Evolutionary conservation across 2,797 vertebrate species (phyloP), one percentile per base, ranked within the genome.

Genomic region (Coracias cyanogaster): DNA sequence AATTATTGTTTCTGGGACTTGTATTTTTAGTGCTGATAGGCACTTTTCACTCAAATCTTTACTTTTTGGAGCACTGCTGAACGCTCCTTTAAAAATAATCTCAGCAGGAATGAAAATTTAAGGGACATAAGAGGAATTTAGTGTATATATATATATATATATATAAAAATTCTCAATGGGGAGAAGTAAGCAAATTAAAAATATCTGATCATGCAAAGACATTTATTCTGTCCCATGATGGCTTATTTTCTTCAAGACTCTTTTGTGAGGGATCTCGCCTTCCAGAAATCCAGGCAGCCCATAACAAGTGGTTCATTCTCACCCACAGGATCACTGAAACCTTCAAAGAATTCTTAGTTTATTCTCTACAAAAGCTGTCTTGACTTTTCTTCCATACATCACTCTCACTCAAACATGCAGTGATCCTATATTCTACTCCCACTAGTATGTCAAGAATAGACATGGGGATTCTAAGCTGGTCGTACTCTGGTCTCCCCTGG

Each of bases 111-210:
- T 83, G 12, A 92, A 84, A 84, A 71, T 14, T 22, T 29, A 74
- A 91, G 15, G 13, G 20, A 57, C 3, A 20, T 19, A 41, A 16
- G 10, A 54, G 3, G 2, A 15, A 9, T 22, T 45, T n/a, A 26
- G 41, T 51, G 41, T 2, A 29, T 1, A 21, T 43, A 15, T 43
- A n/a, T n/a, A n/a, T n/a, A n/a, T n/a, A n/a, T 2, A 29, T 1
- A 21, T 43, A 15, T 43, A 31, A 39, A 45, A 45, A 22, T n/a
- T 62, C 31, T 51, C 20, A 54, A 1, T 52, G 10, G 4, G 11
- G 7, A 72, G 7, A 84, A 55, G 6, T 37, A 51, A 80, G 35
- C 15, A n/a, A 72, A 57, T 57, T 70, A 52, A 61, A 79, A 65
- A 41, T 54, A 33, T 37, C 43, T 76, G 16, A 65, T 41, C 6